These are phyloP conservation scores for Eutrigla gurnardus DNA, from an alignment of 2,797 vertebrate genomes.

Conservation along the genomic window DNA sequence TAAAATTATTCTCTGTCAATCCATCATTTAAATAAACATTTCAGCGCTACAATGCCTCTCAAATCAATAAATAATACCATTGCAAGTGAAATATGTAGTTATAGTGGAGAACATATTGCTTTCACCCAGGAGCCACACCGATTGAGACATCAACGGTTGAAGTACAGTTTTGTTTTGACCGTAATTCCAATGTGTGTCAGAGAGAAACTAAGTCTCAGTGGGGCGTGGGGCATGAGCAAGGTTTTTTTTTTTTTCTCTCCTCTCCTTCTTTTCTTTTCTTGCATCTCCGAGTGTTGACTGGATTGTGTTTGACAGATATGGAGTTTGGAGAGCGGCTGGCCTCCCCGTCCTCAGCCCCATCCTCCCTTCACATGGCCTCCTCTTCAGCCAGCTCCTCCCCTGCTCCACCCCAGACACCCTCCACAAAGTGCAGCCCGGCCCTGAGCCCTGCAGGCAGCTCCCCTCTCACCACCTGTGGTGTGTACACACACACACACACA, in stretches of 20 bases:
- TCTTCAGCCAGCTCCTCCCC: constrained; percentile 80
- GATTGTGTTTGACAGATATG: constrained; percentile 89
- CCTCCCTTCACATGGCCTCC: constrained; percentile 81
- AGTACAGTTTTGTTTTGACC: not conserved
- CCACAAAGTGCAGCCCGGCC: constrained; percentile 85
- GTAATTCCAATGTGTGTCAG: constrained; percentile 4
- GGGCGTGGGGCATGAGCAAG: constrained; percentile 2
- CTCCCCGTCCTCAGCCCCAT: constrained; percentile 80
- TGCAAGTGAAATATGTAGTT: not conserved
- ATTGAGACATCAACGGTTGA: not conserved
- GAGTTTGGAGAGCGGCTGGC: constrained; percentile 91
- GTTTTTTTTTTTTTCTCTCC: not conserved
- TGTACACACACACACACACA: constrained; percentile 30
- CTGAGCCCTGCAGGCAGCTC: constrained; percentile 80
- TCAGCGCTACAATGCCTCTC: not conserved
- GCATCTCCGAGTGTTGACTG: constrained; percentile 65
- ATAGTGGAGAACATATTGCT: not conserved
- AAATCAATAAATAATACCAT: not conserved
- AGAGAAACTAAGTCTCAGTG: constrained; percentile 15
- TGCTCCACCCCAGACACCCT: constrained; percentile 79
- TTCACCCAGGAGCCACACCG: not conserved
- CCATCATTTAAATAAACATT: not conserved
- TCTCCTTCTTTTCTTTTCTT: constrained; percentile 19
- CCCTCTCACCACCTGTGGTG: constrained; percentile 86
- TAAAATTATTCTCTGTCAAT: not conserved